Evolutionary conservation across 2,888 invertebrate species (phyloP).

Genomic region (Cheilosia variabilis): DNA sequence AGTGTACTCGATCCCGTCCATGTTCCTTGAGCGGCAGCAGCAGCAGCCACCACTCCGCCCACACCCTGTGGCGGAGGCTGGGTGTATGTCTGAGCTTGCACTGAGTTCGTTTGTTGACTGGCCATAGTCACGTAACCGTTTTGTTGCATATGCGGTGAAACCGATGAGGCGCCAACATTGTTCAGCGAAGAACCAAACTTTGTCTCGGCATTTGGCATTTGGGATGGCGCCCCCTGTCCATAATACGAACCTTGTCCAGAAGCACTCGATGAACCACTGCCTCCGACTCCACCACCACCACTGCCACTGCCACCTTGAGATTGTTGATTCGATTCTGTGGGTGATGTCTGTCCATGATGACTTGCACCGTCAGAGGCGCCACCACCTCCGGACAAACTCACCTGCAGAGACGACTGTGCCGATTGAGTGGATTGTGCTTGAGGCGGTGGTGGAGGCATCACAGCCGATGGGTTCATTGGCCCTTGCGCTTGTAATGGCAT

Average conservation of each 20-base stretch:
- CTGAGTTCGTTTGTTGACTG: slow-evolving; percentile 77
- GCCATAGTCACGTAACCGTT: slow-evolving; percentile 82
- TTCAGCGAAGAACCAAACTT: slow-evolving; percentile 79
- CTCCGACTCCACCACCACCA: slow-evolving; percentile 77
- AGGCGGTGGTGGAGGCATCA: slow-evolving; percentile 82
- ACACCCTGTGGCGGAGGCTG: slow-evolving; percentile 77
- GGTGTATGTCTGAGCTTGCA: slow-evolving; percentile 83
- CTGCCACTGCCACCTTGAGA: slow-evolving; percentile 76
- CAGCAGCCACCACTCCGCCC: slow-evolving; percentile 78
- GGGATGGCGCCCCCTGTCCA: slow-evolving; percentile 79
- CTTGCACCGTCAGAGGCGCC: slow-evolving; percentile 76
- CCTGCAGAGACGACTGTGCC: slow-evolving; percentile 68
- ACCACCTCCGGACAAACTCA: slow-evolving; percentile 69
- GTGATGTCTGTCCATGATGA: slow-evolving; percentile 80
- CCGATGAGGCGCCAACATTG: slow-evolving; percentile 77
- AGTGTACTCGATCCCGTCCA: slow-evolving; percentile 96
- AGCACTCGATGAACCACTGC: slow-evolving; percentile 77
- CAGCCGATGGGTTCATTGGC: slow-evolving; percentile 81
- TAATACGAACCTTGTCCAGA: slow-evolving; percentile 77
- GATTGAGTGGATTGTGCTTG: slow-evolving; percentile 81
- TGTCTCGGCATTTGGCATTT: slow-evolving; percentile 81
- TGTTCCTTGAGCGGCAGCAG: slow-evolving; percentile 85
- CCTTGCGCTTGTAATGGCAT: slow-evolving; percentile 81
- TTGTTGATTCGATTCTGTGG: slow-evolving; percentile 78
- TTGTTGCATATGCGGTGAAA: slow-evolving; percentile 82